Evolutionary conservation across 2,888 invertebrate species (phyloP), one percentile per base, ranked within the genome.

Genomic region (Xylocampa areola): DNA sequence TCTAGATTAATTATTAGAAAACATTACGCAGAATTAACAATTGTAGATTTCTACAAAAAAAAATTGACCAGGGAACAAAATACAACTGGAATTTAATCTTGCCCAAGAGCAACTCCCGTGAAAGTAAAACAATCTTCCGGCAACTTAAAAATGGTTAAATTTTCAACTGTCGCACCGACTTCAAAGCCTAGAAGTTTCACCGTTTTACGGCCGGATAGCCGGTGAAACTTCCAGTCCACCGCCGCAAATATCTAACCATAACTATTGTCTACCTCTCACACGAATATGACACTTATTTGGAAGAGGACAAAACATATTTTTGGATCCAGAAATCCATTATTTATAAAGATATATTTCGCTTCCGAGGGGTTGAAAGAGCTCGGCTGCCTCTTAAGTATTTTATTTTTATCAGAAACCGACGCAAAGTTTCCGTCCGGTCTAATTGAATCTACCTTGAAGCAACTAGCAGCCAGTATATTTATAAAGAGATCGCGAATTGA

Each of bases 151-250:
- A 72, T 67, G 49, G 62, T 65, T 67, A 44, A 55, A 66, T 68
- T 76, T 70, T 63, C 66, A 70, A 57, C 68, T 70, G 80, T 70
- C 75, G 66, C 59, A 47, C 49, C 60, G 51, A 63, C 64, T 76
- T 76, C 60, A 66, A 73, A 75, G 53, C 49, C 60, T 33, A 43
- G 40, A 68, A 74, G 63, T 78, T 74, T 63, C 69, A 77, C 64
- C 52, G 74, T 76, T 79, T 73, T 73, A 79, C 67, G 66, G 67
- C 54, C 61, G 58, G 49, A 52, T 51, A 43, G 37, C 50, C 37
- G 36, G 58, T 47, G 37, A 33, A 68, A 63, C 68, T 64, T 62
- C 48, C 48, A 75, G 58, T 58, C 35, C 68, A 62, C 17, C 47
- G 66, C 51, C 32, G 21, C 51, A 19, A 48, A 49, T 45, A 60